Conservation (phyloP, 1,140 invertebrate species). For the Cyrtorhinus lividipennis region DNA sequence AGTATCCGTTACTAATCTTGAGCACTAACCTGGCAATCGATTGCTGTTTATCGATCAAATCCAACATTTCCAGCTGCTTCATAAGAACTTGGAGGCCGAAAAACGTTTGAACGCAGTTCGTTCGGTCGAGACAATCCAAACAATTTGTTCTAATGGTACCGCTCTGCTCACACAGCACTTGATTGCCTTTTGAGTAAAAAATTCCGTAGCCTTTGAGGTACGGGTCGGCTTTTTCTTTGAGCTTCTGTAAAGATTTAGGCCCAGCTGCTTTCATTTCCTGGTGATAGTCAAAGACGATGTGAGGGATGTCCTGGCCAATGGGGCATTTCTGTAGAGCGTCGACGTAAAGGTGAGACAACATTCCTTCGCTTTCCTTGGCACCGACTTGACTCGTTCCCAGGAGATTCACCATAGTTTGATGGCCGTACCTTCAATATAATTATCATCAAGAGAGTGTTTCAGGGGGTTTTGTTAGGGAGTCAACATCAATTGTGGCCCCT, state of each 20-base stretch:
- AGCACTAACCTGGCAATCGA: constrained; percentile 13
- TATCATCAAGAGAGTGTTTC: too few species aligned
- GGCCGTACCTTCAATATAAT: constrained; percentile 85
- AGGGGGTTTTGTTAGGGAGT: too few species aligned
- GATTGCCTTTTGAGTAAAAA: constrained; percentile 43
- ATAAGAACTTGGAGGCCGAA: constrained; percentile 55
- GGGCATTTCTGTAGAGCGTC: constrained; percentile 48
- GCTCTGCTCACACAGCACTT: constrained; percentile 50
- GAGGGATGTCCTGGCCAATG: constrained; percentile 54
- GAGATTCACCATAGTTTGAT: constrained; percentile 83
- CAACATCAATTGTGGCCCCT: too few species aligned
- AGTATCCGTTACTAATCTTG: too few species aligned
- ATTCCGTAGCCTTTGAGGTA: constrained; percentile 52
- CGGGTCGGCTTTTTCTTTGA: constrained; percentile 60
- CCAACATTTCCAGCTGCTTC: constrained; percentile 45
- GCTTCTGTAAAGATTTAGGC: constrained; percentile 54
- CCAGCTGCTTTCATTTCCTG: constrained; percentile 70
- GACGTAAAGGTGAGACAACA: constrained; percentile 81
- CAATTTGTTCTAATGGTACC: constrained; percentile 95
- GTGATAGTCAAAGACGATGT: constrained; percentile 85
- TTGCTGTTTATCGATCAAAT: constrained; percentile 50
- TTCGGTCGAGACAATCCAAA: constrained; percentile 94
- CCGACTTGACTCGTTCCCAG: constrained; percentile 76
- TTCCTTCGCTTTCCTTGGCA: constrained; percentile 91
- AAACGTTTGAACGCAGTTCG: constrained; percentile 94